phyloP scores from a whole-genome alignment of 1,140 invertebrate species.

The Episyrphus balteatus region DNA sequence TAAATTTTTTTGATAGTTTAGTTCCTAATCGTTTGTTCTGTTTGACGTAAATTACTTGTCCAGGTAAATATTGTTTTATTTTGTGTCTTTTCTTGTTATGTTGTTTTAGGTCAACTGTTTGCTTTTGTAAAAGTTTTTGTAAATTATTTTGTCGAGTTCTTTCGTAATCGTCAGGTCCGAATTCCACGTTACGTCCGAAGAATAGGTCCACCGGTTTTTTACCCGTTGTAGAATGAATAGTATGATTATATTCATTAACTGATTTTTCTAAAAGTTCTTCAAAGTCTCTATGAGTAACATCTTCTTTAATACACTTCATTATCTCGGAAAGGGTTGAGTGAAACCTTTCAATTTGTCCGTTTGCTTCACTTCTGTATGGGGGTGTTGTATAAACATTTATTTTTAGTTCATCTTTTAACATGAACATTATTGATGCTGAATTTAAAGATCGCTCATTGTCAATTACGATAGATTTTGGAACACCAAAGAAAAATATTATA shows the following conservation, averaged over 20 bases:
- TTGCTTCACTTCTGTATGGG: conserved; percentile 2
- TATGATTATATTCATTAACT: conserved; percentile 8
- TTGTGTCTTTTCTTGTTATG: conserved; percentile 3
- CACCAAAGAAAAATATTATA: too few species aligned
- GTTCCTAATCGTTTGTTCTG: conserved; percentile 3
- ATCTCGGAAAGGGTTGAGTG: conserved; percentile 12
- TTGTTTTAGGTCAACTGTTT: background rate
- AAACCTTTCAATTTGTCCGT: conserved; percentile 11
- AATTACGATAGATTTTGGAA: conserved; percentile 4
- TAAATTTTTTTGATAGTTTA: background rate
- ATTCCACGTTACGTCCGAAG: background rate
- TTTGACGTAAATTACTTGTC: conserved; percentile 4
- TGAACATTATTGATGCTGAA: conserved; percentile 1
- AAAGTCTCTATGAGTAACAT: conserved; percentile 1
- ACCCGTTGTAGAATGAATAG: conserved; percentile 4
- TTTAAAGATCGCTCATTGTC: conserved; percentile 9
- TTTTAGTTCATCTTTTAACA: conserved; percentile 2
- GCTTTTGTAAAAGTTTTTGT: conserved; percentile 1
- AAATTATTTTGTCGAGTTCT: background rate
- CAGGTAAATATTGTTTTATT: background rate
- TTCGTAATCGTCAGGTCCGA: background rate
- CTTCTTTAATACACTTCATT: conserved; percentile 5
- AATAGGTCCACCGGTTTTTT: conserved; percentile 5
- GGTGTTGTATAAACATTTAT: conserved; percentile 3
- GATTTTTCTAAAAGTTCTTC: conserved; percentile 3